Percentiles rank a stretch among this genome's conserved stretches.
Evolutionary conservation across 2,797 vertebrate species (phyloP).

Genomic region (Limosa lapponica): DNA sequence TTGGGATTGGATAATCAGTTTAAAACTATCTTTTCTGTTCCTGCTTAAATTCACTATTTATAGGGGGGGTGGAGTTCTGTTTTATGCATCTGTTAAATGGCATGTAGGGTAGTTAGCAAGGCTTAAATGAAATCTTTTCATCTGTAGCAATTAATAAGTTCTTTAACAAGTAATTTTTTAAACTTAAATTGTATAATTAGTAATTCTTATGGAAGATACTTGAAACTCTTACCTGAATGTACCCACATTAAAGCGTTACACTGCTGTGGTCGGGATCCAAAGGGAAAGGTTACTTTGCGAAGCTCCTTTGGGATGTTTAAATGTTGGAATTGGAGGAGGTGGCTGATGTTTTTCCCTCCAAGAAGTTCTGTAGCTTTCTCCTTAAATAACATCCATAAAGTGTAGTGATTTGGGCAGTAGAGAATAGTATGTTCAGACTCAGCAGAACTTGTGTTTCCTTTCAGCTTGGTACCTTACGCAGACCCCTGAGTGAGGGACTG

Average conservation of each 20-base stretch:
- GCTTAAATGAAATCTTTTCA: background rate
- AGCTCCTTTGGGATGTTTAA: background rate
- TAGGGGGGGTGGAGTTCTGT: background rate
- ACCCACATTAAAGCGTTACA: background rate
- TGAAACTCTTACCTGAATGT: background rate
- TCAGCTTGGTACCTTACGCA: background rate
- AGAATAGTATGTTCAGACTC: fast-evolving
- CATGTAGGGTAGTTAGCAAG: background rate
- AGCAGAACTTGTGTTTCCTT: background rate
- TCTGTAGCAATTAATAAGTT: background rate
- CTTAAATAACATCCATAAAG: background rate
- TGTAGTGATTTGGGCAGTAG: background rate
- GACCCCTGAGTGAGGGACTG: background rate
- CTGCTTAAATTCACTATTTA: background rate
- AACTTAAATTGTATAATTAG: background rate
- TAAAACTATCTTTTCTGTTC: background rate
- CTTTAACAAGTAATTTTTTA: background rate
- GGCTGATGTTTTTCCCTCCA: background rate
- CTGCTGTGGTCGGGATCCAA: background rate
- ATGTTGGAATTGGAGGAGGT: background rate
- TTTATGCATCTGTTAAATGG: background rate
- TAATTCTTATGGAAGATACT: background rate
- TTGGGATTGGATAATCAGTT: background rate
- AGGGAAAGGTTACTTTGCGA: background rate
- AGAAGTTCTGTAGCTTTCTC: background rate